Conservation (phyloP, 2,888 invertebrate genomes). For the Thalpophila matura region DNA sequence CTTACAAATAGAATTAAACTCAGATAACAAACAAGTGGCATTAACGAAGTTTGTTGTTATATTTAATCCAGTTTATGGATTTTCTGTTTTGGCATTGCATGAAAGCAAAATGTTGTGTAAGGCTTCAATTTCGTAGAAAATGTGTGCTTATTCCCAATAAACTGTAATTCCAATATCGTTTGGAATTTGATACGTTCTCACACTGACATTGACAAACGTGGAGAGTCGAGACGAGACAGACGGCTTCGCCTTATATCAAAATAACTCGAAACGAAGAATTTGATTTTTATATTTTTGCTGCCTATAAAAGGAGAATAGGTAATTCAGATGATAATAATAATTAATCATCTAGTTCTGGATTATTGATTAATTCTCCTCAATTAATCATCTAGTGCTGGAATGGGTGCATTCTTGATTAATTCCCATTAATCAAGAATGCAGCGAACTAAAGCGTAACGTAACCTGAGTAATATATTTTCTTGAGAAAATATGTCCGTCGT, state of each 20-base stretch:
- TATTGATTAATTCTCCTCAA: neutral
- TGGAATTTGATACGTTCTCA: neutral
- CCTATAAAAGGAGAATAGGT: neutral
- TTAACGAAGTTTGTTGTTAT: slow-evolving; percentile 20
- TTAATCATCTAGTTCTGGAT: neutral
- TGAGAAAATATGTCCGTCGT: slow-evolving; percentile 33
- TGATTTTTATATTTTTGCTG: neutral
- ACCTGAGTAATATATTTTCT: slow-evolving; percentile 23
- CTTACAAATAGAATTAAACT: slow-evolving; percentile 25
- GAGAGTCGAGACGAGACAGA: no score
- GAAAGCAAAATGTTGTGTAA: neutral
- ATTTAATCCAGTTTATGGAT: slow-evolving; percentile 21
- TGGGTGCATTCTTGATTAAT: neutral
- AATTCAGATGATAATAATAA: no score
- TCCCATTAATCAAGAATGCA: no score
- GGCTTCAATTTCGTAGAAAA: slow-evolving; percentile 1
- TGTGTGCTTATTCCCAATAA: neutral
- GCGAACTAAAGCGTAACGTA: slow-evolving; percentile 25
- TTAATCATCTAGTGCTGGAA: neutral
- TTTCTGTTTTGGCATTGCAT: slow-evolving; percentile 11
- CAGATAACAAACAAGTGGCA: slow-evolving; percentile 17
- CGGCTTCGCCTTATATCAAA: neutral
- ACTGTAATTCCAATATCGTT: slow-evolving; percentile 1
- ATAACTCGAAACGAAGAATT: neutral
- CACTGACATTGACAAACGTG: neutral